phyloP scores from a whole-genome alignment of 2,888 invertebrate genomes.

The Amphiduros pacificus region DNA sequence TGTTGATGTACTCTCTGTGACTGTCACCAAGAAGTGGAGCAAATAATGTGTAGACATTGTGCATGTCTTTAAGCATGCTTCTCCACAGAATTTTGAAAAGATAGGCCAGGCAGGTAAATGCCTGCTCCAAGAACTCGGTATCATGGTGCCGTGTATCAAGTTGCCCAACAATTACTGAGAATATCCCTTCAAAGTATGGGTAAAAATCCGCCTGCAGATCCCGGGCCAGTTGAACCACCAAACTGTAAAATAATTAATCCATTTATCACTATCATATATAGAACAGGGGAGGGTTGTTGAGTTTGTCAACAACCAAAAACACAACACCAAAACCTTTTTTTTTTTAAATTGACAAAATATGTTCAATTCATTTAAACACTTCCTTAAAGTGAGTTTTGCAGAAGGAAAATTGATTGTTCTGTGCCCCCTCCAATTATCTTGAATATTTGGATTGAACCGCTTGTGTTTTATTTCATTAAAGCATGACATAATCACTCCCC shows the following conservation, averaged over 20 bases:
- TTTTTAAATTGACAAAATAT: no score
- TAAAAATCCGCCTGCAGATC: conserved; percentile 90
- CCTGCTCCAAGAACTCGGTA: conserved; percentile 82
- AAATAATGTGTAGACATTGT: conserved; percentile 67
- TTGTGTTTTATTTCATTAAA: no score
- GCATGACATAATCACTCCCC: no score
- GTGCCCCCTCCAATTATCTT: no score
- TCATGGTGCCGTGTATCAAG: conserved; percentile 71
- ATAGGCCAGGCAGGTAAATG: conserved; percentile 83
- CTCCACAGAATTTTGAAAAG: conserved; percentile 88
- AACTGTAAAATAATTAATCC: conserved; percentile 64
- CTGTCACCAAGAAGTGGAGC: conserved; percentile 74
- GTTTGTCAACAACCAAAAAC: no score
- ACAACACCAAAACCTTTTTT: no score
- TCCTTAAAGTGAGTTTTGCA: no score
- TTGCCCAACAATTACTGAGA: conserved; percentile 73
- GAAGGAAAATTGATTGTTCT: no score
- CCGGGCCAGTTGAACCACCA: conserved; percentile 81
- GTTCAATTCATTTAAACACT: no score
- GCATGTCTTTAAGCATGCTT: conserved; percentile 78
- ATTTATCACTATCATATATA: no score
- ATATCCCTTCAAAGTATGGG: conserved; percentile 76
- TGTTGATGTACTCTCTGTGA: conserved; percentile 82
- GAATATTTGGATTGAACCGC: no score
- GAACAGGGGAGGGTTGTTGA: no score